Evolutionary conservation across 2,888 invertebrate genomes (phyloP), one percentile per base, ranked within the genome.

Genomic region (Oxyteleia sp.): DNA sequence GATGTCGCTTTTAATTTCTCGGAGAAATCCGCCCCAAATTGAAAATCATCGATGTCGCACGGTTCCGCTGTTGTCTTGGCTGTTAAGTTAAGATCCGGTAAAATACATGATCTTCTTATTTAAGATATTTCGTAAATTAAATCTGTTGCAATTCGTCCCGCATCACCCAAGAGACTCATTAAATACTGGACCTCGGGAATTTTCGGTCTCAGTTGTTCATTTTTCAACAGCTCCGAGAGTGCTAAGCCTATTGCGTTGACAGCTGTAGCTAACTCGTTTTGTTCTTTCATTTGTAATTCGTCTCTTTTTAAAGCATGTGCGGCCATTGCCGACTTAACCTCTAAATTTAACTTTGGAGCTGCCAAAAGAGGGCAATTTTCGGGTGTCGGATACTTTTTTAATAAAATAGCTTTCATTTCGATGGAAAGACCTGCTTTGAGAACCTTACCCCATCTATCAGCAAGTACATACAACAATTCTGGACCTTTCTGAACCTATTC

Each of bases 351-450:
- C 16, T 5, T 45, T 41, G 61, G 61, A 0, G 15, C 61, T 4
- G 45, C 1, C 29, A 61, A 45, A 10, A 43, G 15, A 2, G 26
- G 23, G 11, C 20, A 61, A 26, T 43, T 41, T 41, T 18, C 20
- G 13, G 59, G 59, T 2, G 16, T 18, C 15, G 43, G 59, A 23
- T 41, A 61, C 23, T 43, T 61, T 7, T 61, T 23, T 5, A 41
- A n/a, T 10, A 61, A 29, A 8, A n/a, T 8, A 26, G 7, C 15
- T 29, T 53, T 53, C 13, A 10, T 20, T 13, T 23, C 15, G 1
- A 2, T 8, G 1, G 29, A 53, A 8, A 53, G 53, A 4, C 29
- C 53, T 2, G 8, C 4, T 15, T 53, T 23, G 10, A 53, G 2
- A 15, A 29, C 15, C 29, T 53, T 53, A 15, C 11, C 15, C 53